These are phyloP conservation scores for Drosophila atripex DNA, from an alignment of 2,888 invertebrate genomes.

Conservation along the genomic window DNA sequence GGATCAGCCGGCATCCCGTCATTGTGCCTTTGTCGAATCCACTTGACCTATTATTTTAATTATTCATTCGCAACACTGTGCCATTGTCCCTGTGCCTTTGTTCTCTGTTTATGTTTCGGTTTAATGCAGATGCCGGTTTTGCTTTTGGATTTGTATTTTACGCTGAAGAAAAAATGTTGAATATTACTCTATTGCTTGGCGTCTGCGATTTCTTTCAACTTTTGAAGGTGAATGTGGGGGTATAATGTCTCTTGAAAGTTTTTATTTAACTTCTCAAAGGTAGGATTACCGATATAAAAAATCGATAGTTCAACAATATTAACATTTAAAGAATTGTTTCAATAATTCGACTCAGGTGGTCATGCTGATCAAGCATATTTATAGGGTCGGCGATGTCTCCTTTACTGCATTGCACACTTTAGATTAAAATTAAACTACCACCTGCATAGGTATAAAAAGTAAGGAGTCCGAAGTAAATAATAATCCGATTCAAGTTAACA, in stretches of 20 bases:
- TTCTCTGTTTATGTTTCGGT: conserved; percentile 31
- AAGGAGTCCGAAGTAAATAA: too few species aligned
- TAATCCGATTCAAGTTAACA: too few species aligned
- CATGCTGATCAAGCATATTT: too few species aligned
- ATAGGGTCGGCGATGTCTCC: too few species aligned
- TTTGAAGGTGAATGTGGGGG: conserved; percentile 19
- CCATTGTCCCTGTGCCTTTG: conserved; percentile 52
- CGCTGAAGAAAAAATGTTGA: not conserved
- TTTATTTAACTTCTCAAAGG: not conserved
- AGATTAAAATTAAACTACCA: too few species aligned
- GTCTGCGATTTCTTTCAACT: conserved; percentile 17
- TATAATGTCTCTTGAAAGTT: not conserved
- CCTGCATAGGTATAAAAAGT: too few species aligned
- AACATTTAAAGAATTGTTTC: not conserved
- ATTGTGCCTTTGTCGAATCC: conserved; percentile 59
- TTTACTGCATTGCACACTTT: too few species aligned
- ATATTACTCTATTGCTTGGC: not conserved
- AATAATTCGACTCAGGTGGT: too few species aligned
- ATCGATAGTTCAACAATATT: not conserved
- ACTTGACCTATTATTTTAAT: conserved; percentile 76
- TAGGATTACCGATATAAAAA: not conserved
- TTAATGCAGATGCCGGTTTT: conserved; percentile 2
- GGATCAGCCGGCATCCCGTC: conserved; percentile 61
- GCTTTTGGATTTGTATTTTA: conserved; percentile 16
- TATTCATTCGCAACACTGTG: conserved; percentile 77